phyloP scores from a whole-genome alignment of 1,140 invertebrate species.

The Ctenoplectra terminalis region DNA sequence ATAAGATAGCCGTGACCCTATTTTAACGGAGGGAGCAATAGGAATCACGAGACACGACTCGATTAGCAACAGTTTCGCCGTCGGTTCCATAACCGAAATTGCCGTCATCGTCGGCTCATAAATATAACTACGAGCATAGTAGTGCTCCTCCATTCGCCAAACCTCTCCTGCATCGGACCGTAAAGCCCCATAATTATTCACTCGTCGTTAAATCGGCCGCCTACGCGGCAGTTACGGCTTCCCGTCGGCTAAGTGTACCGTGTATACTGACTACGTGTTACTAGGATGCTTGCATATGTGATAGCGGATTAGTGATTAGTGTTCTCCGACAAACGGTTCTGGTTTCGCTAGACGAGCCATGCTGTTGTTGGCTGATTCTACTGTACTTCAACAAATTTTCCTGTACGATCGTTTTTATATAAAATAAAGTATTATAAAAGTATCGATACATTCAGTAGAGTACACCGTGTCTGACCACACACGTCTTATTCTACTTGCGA shows the following conservation, averaged over 20 bases:
- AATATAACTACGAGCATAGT: constrained; percentile 72
- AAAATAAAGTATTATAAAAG: background rate
- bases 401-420: too few species aligned
- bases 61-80: constrained; percentile 66
- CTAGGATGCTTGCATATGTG: constrained; percentile 65
- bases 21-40: background rate
- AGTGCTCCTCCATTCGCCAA: constrained; percentile 63
- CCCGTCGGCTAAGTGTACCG: constrained; percentile 56
- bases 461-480: background rate
- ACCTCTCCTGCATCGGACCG: constrained; percentile 74
- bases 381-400: background rate
- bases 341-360: constrained; percentile 1
- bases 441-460: too few species aligned
- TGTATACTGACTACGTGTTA: constrained; percentile 67
- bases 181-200: constrained; percentile 81
- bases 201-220: constrained; percentile 80
- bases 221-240: constrained; percentile 77
- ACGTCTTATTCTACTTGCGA: background rate
- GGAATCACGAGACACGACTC: constrained; percentile 27
- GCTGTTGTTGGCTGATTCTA: background rate
- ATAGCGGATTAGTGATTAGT: constrained; percentile 64
- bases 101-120: constrained; percentile 73
- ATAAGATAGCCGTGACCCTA: background rate
- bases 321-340: constrained; percentile 34
- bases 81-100: constrained; percentile 59